Evolutionary conservation across 92 coral and sea anemone species (phyloP), one percentile per base, ranked within the genome.

Genomic region (Parazoanthus atlanticus): DNA sequence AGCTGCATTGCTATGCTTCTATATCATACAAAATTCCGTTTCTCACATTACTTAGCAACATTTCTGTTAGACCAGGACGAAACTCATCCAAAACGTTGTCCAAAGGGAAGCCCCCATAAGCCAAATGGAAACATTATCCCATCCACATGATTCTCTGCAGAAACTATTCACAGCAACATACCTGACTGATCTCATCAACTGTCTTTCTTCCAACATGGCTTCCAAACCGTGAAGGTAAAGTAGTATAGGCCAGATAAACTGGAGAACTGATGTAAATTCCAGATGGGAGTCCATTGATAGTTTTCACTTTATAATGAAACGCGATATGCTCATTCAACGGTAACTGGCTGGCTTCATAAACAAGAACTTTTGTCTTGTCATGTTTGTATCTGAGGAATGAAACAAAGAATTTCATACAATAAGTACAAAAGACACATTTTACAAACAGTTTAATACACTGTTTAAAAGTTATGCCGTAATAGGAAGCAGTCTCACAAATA

Each of bases 281-380:
- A 16, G 97, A 84, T 30, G 91, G 95, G 3, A 97, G 90, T 7
- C 81, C 79, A 40, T 80, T 89, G 73, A 84, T 82, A 32, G 97
- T 94, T 79, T 92, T 94, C 41, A 93, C 96, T 91, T 88, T 89
- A 86, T 86, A 97, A 12, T 65, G 85, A 5, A 94, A 78, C 5
- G 91, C 66, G 11, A 90, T 86, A 13, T 33, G 56, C 43, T 79
- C 89, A 72, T 26, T 89, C 31, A 86, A 91, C n/a, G 10, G 85
- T 16, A 95, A 91, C 21, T 74, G 89, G 75, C 87, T 86, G 73
- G 80, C 88, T 82, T 93, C 86, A 74, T 82, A 96, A 30, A 96
- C 93, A 31, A 96, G 64, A 25, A 95, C 96, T 21, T 93, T 82
- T 21, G 96, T 93, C 31, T 77, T 86, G 54, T 81, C 71, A 76